Evolutionary conservation across 2,797 vertebrate genomes (phyloP).

Genomic region (Coregonus sp.): DNA sequence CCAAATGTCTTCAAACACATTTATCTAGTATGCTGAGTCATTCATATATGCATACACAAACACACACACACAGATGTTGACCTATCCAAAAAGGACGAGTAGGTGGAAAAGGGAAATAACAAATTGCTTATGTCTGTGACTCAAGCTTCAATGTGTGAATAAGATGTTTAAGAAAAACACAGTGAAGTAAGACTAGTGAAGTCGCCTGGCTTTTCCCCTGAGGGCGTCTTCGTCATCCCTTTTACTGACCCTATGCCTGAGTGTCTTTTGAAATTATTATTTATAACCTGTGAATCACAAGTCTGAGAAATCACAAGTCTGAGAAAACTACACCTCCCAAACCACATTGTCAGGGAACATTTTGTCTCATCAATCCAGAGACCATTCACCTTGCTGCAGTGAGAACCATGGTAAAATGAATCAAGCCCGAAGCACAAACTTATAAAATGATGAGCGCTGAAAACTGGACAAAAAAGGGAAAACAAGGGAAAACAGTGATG

Average conservation of each 20-base stretch:
- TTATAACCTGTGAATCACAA: conserved; percentile 46
- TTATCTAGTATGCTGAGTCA: not conserved
- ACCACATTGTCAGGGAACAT: conserved; percentile 6
- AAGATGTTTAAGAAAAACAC: conserved; percentile 62
- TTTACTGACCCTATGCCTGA: conserved; percentile 48
- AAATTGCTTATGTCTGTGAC: conserved; percentile 54
- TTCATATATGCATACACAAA: conserved; percentile 4
- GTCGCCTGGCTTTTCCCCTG: conserved; percentile 32
- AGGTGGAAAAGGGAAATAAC: conserved; percentile 44
- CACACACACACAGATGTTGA: conserved; percentile 47
- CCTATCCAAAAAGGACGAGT: conserved; percentile 44
- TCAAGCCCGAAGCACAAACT: not conserved
- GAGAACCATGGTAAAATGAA: conserved; percentile 20
- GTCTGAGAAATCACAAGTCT: conserved; percentile 16
- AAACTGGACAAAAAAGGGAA: not conserved
- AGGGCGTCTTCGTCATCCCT: conserved; percentile 32
- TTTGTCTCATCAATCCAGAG: not conserved
- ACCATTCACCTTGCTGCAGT: conserved; percentile 3
- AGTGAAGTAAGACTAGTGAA: conserved; percentile 38
- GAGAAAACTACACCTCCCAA: conserved; percentile 28
- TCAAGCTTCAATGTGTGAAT: conserved; percentile 65
- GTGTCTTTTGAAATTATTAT: conserved; percentile 41
- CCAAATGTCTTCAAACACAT: not conserved
- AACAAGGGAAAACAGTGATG: conserved; percentile 36
- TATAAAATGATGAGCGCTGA: conserved; percentile 10